Conservation (phyloP, 2,888 invertebrate species). For the Platypus cylindrus region DNA sequence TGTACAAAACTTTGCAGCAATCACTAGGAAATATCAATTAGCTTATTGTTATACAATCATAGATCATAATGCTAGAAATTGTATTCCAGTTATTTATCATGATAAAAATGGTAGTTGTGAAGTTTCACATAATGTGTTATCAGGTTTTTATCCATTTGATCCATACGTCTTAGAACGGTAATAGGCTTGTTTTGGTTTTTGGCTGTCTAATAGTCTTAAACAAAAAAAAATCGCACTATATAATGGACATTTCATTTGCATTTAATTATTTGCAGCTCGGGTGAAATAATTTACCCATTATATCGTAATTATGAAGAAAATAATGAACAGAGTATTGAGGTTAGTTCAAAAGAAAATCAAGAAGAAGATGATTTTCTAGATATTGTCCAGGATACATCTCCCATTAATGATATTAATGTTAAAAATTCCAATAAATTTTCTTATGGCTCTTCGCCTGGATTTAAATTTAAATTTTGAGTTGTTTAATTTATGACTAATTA, state of each 20-base stretch:
- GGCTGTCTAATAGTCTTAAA: not conserved
- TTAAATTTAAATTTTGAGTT: constrained; percentile 28
- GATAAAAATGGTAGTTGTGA: constrained; percentile 35
- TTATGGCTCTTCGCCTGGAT: constrained; percentile 37
- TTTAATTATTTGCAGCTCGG: constrained; percentile 18
- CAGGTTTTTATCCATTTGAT: constrained; percentile 80
- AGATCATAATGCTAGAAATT: constrained; percentile 63
- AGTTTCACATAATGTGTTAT: constrained; percentile 35
- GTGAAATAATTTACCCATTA: constrained; percentile 32
- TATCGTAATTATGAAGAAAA: constrained; percentile 42
- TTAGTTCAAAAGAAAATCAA: constrained; percentile 19
- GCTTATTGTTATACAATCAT: constrained; percentile 86
- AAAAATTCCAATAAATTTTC: constrained; percentile 27
- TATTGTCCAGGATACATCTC: constrained; percentile 18
- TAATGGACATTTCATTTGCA: not conserved
- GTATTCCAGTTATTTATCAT: constrained; percentile 44
- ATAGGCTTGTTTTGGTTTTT: too few species aligned
- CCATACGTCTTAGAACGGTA: constrained; percentile 65
- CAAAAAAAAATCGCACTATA: constrained; percentile 1
- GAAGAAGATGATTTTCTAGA: constrained; percentile 28
- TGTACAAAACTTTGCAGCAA: constrained; percentile 66
- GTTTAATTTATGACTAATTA: too few species aligned
- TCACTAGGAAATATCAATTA: constrained; percentile 73
- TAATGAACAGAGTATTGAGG: too few species aligned
- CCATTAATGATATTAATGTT: constrained; percentile 14